Evolutionary conservation across 1,140 invertebrate genomes (phyloP), one percentile per base, ranked within the genome.

Genomic region (Drosophila busckii): DNA sequence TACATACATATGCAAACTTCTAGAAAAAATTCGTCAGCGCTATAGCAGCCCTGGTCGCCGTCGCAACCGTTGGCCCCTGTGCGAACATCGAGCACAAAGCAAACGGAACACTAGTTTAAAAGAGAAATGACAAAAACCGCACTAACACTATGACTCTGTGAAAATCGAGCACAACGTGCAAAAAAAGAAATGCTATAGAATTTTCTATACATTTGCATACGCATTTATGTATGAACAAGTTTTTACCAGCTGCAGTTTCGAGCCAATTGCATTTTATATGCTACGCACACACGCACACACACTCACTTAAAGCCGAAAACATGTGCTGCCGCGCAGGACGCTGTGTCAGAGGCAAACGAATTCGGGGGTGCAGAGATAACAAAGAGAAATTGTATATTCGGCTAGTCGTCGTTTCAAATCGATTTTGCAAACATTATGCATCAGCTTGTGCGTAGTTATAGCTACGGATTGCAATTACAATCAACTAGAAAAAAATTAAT

Each of bases 11-110:
- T 16, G 17, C 22, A 17, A 69, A 59, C 67, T 80, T 80, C 75
- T 80, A 80, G 75, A 80, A 80, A 82, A n/a, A 48, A 65, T 71
- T 80, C 69, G 64, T 80, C 69, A 61, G 69, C 34, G 6, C n/a
- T 6, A 20, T n/a, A 16, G 68, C 56, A 82, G 65, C 75, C 75
- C 75, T 82, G 75, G 75, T 64, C 16, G 6, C 41, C 29, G 34
- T 44, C n/a, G n/a, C n/a, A 55, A 55, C 58, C 58, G 58, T 48
- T 61, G 54, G n/a, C 60, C 45, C 53, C 52, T 58, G 45, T 45
- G 40, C 75, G 69, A 70, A 82, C 48, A 29, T 15, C 60, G 28
- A 52, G 50, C 60, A 29, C 37, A 82, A 82, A 82, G 75, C 50
- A 41, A 3, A 65, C 34, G 32, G 31, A 38, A 12, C 56, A 75